A percentile compares a stretch with the other conserved stretches of the same genome.
These are phyloP conservation scores for Thumatha senex DNA, from an alignment of 2,888 invertebrate genomes.

Conservation along the genomic window DNA sequence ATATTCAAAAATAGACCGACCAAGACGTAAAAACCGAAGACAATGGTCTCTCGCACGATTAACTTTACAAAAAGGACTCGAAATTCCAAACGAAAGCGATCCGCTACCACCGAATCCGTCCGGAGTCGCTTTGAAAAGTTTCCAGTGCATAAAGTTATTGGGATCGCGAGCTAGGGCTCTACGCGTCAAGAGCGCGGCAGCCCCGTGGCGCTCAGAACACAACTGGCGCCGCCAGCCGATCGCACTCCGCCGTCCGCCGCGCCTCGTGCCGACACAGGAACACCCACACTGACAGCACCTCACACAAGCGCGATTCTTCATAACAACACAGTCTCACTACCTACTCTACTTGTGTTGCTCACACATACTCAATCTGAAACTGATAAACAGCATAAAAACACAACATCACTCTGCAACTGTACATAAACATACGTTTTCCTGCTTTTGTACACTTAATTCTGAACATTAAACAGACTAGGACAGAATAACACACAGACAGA, in stretches of 20 bases:
- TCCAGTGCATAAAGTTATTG: slow-evolving; percentile 79
- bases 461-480: slow-evolving; percentile 25
- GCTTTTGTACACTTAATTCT: slow-evolving; percentile 36
- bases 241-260: slow-evolving; percentile 56
- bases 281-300: slow-evolving; percentile 54
- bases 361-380: slow-evolving; percentile 55
- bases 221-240: slow-evolving; percentile 68
- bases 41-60: slow-evolving; percentile 56
- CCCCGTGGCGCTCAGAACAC: slow-evolving; percentile 72
- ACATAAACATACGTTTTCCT: slow-evolving; percentile 56
- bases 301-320: slow-evolving; percentile 43
- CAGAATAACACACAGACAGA: slow-evolving; percentile 12
- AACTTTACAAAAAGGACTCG: slow-evolving; percentile 49
- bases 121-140: slow-evolving; percentile 76
- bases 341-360: slow-evolving; percentile 25
- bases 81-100: slow-evolving; percentile 52
- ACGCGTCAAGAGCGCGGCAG: slow-evolving; percentile 66
- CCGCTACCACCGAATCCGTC: slow-evolving; percentile 54
- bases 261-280: slow-evolving; percentile 64
- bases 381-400: slow-evolving; percentile 79
- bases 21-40: slow-evolving; percentile 64
- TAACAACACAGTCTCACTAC: slow-evolving; percentile 27
- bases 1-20: slow-evolving; percentile 82
- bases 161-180: slow-evolving; percentile 70
- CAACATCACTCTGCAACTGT: slow-evolving; percentile 71